Evolutionary conservation across 2,888 invertebrate genomes (phyloP).

Genomic region (Lasioglossum lativentre): DNA sequence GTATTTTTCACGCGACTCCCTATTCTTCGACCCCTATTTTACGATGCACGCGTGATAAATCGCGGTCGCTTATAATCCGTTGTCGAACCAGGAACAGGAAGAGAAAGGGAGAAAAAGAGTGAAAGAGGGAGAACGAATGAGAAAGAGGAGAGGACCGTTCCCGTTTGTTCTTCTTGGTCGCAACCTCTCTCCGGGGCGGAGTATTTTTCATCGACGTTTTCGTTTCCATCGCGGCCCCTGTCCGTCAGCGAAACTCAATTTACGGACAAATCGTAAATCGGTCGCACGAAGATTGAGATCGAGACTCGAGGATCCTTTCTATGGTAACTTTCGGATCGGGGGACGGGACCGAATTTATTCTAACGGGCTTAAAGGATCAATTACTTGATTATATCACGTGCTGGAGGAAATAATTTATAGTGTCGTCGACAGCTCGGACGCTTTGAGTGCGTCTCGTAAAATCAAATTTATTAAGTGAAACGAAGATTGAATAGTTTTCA

Average conservation of each 20-base stretch:
- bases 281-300: not conserved
- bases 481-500: too few relatives aligned
- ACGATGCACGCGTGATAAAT: conserved; percentile 28
- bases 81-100: not conserved
- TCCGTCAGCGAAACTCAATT: conserved; percentile 58
- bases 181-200: not conserved
- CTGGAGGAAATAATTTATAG: too few relatives aligned
- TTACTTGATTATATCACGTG: too few relatives aligned
- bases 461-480: too few relatives aligned
- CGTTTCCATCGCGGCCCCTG: conserved; percentile 51
- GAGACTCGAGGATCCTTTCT: not conserved
- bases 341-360: too few relatives aligned
- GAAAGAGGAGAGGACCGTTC: not conserved
- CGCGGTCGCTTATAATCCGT: conserved; percentile 36
- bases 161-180: conserved; percentile 24
- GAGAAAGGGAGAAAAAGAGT: not conserved
- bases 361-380: too few relatives aligned
- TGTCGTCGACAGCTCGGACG: too few relatives aligned
- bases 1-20: conserved; percentile 20
- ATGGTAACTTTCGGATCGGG: too few relatives aligned
- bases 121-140: too few relatives aligned
- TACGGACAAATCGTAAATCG: conserved; percentile 65
- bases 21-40: conserved; percentile 18
- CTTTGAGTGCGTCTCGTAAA: too few relatives aligned
- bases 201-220: conserved; percentile 64